phyloP scores from a whole-genome alignment of 2,113 vertebrate genomes.

The Mirounga angustirostris region DNA sequence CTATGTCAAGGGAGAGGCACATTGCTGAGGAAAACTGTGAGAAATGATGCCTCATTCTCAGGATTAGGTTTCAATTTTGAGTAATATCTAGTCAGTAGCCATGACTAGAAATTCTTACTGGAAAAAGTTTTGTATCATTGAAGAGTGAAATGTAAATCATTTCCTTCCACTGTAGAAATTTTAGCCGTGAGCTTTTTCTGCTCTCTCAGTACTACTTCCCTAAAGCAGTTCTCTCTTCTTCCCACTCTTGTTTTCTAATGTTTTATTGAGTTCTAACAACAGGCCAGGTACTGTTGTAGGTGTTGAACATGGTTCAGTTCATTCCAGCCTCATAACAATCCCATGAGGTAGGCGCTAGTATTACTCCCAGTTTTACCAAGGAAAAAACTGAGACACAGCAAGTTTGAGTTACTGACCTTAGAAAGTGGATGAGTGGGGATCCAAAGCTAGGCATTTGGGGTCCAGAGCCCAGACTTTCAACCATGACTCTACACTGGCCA shows the following conservation, averaged over 20 bases:
- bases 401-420: not conserved
- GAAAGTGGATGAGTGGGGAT: not conserved
- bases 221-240: not conserved
- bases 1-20: not conserved
- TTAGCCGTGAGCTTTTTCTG: not conserved
- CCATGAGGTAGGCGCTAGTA: not conserved
- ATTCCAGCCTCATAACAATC: not conserved
- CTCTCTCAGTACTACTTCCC: not conserved
- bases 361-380: not conserved
- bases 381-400: not conserved
- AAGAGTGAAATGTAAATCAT: not conserved
- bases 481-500: not conserved
- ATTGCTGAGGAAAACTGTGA: not conserved
- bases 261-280: not conserved
- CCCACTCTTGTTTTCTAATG: not conserved
- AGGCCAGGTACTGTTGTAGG: not conserved
- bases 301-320: fast-evolving
- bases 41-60: not conserved
- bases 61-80: not conserved
- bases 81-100: not conserved
- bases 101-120: not conserved
- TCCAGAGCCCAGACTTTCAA: not conserved
- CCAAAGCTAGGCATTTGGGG: not conserved
- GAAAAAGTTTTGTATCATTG: not conserved
- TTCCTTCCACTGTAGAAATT: conserved; percentile 47